Conservation (phyloP, 2,113 vertebrate genomes). For the Hymenochirus boettgeri region DNA sequence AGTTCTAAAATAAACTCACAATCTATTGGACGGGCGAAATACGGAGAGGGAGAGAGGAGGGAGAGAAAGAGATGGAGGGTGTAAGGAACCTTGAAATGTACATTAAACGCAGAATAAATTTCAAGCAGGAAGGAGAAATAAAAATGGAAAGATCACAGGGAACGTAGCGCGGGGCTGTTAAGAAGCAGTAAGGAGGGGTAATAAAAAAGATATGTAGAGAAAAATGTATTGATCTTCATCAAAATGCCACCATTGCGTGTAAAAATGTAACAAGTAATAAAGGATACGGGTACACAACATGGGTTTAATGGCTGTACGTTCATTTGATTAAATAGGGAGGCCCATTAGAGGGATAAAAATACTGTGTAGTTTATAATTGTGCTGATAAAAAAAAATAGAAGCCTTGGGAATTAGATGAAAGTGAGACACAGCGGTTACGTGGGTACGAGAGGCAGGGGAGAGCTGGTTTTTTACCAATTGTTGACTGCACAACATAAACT, state of each 20-base stretch:
- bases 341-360: constrained; percentile 37
- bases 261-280: constrained; percentile 32
- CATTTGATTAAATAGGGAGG: constrained; percentile 32
- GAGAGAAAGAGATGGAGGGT: constrained; percentile 1
- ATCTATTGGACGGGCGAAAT: not conserved
- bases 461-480: too few species aligned
- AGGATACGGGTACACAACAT: constrained; percentile 1
- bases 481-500: too few species aligned
- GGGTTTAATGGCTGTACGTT: constrained; percentile 19
- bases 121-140: not conserved
- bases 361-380: constrained; percentile 13
- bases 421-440: not conserved
- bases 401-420: constrained; percentile 18
- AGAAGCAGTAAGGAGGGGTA: constrained; percentile 8
- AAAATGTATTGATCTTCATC: constrained; percentile 34
- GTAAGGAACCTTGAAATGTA: not conserved
- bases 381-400: constrained; percentile 16
- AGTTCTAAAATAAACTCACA: too few species aligned
- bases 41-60: not conserved
- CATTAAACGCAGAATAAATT: constrained; percentile 13
- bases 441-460: not conserved
- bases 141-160: not conserved
- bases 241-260: constrained; percentile 35
- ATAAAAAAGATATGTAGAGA: constrained; percentile 11
- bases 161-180: not conserved